Evolutionary conservation across 2,888 invertebrate species (phyloP), one percentile per base, ranked within the genome.

Genomic region (Mesodorylaimus sp.): DNA sequence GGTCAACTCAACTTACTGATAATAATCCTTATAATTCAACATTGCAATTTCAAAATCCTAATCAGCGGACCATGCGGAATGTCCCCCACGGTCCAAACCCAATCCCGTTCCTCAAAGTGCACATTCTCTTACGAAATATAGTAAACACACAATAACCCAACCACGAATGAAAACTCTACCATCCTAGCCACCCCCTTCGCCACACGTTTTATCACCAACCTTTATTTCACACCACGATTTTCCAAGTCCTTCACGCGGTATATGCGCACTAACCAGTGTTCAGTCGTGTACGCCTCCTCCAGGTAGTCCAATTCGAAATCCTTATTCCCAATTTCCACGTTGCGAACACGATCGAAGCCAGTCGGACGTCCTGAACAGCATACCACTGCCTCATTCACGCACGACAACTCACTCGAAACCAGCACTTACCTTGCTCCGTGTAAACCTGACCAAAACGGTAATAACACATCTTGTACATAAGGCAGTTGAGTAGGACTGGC

Each of bases 401-500:
- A 10, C 10, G 16, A 32, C 32, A 32, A 32, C 16, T 32, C 10
- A 32, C 10, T 32, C 10, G 10, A 32, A 32, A 13, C n/a, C n/a
- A n/a, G n/a, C n/a, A n/a, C 45, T 43, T 2, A 50, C 48, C 36
- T 41, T 50, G 55, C 51, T 61, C 61, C 2, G 61, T 60, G 68
- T 88, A 91, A 54, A 91, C 84, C 61, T 84, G 83, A 0, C 91
- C 93, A 68, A 95, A 97, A 64, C 87, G 79, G 73, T 97, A 93
- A 70, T 95, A 97, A 73, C 89, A 91, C 84, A 97, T 85, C 75
- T 95, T 97, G 74, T 97, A 95, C 95, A 95, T 97, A 55, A 95
- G 77, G 64, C 88, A 93, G 73, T 97, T 93, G 60, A 93, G 79
- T 59, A 97, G 74, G 21, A 81, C 81, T 29, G 78, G 78, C 1